Evolutionary conservation across 2,888 invertebrate genomes (phyloP), one percentile per base, ranked within the genome.

Genomic region (Craniophora ligustri): DNA sequence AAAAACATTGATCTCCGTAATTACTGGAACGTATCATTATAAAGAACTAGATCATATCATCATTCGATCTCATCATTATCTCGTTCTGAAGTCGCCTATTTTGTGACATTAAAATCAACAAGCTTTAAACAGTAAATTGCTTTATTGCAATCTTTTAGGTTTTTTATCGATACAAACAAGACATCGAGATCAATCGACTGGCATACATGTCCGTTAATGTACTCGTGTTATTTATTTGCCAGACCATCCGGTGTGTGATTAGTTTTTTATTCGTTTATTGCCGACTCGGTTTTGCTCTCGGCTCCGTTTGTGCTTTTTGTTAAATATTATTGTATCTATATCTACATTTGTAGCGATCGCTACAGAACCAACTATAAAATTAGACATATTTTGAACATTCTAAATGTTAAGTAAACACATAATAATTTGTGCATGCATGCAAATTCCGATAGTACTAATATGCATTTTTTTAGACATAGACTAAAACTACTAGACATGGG

Each of bases 51-150:
- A 73, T 63, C 67, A 58, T 38, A 11, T 55, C 36, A 55, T 48
- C 30, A 47, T 62, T 32, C 57, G 69, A 63, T 62, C 62, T 55
- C 51, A 18, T 70, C 63, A 64, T 72, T 73, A 72, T 57, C 72
- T 57, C 39, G 66, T 66, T 65, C 51, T 38, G 34, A 55, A 47
- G 55, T 70, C 31, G 49, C 28, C 60, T 49, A 72, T 75, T 63
- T 68, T 69, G 63, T 75, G 69, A 72, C 66, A 75, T 66, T 58
- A 75, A 72, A 75, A 73, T 72, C 72, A 68, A 73, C 73, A 69
- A 54, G 36, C 44, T 55, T 55, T 64, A 57, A 64, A 67, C 21
- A 60, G 49, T 66, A 64, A 75, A 73, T 73, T 69, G 57, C 72
- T 75, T 61, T 68, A 75, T 75, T 50, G 72, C 41, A 47, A 50